Evolutionary conservation across 2,888 invertebrate genomes (phyloP), one percentile per base, ranked within the genome.

Genomic region (Linnaemya vulpina): DNA sequence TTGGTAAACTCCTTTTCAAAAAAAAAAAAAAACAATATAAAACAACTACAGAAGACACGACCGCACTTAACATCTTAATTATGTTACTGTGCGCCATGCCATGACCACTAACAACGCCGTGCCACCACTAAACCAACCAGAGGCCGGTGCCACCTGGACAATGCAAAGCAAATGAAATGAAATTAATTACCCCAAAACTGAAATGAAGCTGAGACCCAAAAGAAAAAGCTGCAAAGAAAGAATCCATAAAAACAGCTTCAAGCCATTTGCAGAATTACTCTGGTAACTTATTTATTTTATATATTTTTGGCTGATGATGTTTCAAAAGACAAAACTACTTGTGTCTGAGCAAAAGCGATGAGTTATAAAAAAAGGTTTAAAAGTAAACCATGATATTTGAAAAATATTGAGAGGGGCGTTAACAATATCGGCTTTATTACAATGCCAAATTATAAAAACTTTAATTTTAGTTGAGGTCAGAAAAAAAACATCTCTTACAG

Each of bases 1-100:
- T 53, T 53, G 62, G 40, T 35, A 62, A 70, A 63, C 9, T 40
- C 40, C 20, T 30, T 55, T 65, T 1, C 22, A 68, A 55, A 53
- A 68, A 63, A 46, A 68, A 49, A 65, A 30, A 30, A 30, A 55
- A 65, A 3, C 38, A 68, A 63, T 46, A 68, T 58, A 46, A 68
- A 49, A 65, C 67, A 51, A 10, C 65, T 49, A 49, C 58, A 67
- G 70, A 74, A 81, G 62, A 70, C 73, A 85, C 49, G 77, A 81
- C 22, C 70, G 20, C 51, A 53, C 68, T 85, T 75, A 81, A 85
- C 77, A 78, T 82, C 85, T 85, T 79, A 83, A 83, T 83, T 83
- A 76, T 55, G 71, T 77, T 74, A 65, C 71, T 58, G 55, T 55
- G 43, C 62, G 46, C 49, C 63, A 35, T 58, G 58, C n/a, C 60